Evolutionary conservation across 2,888 invertebrate genomes (phyloP), one percentile per base, ranked within the genome.

Genomic region (Lutraria lutraria): DNA sequence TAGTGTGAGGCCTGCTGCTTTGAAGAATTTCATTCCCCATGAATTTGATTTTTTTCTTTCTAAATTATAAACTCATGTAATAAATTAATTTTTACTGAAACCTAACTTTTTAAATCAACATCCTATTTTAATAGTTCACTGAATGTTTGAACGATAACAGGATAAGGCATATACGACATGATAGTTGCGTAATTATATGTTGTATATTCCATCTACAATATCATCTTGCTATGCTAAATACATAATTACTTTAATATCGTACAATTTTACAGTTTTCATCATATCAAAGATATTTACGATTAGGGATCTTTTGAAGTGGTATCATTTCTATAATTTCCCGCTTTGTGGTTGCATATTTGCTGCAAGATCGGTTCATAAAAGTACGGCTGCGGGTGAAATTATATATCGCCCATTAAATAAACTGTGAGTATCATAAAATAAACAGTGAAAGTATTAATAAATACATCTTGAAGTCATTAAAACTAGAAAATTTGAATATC

Each of bases 261-360:
- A 0, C 63, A 68, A 25, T 68, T 68, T 68, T 25, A 68, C 63
- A 68, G 13, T 68, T 68, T 68, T 68, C 63, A 68, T 68, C 12
- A 6, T 12, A 68, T 68, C 12, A 13, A 43, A 25, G 25, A 10
- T n/a, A n/a, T 12, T 25, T 25, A n/a, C 25, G 63, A 68, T 68
- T n/a, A 68, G 25, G 13, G 25, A 4, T 68, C 25, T n/a, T 68
- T 68, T 68, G 63, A 68, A 68, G 63, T 68, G 12, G 12, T 25
- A 68, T 12, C 25, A 68, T 68, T n/a, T n/a, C 25, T 68, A n/a
- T 25, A n/a, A 25, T n/a, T 68, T 68, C 25, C 63, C n/a, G 12
- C 25, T 25, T 68, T 68, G 63, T 68, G 25, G 63, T 68, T 68
- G 60, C 60, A 68, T 68, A 68, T 68, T 68, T 68, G n/a, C n/a